Evolutionary conservation across 2,797 vertebrate species (phyloP).

Genomic region (Erethizon dorsatum): DNA sequence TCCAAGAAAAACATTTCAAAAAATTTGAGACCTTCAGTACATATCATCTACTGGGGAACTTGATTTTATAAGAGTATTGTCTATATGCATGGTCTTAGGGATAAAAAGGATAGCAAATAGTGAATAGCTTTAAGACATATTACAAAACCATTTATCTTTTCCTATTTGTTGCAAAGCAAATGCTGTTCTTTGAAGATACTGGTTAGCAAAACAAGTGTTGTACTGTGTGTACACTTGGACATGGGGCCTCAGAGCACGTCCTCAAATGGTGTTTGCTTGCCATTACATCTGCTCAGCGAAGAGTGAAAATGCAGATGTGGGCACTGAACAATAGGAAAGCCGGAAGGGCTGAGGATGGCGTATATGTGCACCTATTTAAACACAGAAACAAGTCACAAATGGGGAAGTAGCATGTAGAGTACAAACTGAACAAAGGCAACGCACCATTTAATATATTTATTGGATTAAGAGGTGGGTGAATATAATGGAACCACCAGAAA

Average conservation of each 20-base stretch:
- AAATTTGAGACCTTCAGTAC: not conserved
- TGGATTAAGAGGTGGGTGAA: not conserved
- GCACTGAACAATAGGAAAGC: not conserved
- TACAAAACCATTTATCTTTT: constrained; percentile 50
- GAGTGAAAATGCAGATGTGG: not conserved
- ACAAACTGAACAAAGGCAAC: not conserved
- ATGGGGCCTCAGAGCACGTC: not conserved
- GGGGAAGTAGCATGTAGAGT: not conserved
- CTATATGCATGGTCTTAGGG: not conserved
- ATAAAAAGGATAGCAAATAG: constrained; percentile 31
- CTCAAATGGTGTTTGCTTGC: not conserved
- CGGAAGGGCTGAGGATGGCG: not conserved
- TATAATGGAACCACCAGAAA: not conserved
- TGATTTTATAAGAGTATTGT: not conserved
- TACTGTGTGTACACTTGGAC: not conserved
- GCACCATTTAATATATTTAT: not conserved
- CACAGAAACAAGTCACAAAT: not conserved
- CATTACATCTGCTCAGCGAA: not conserved
- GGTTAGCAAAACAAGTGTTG: constrained; percentile 43
- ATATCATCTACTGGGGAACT: not conserved
- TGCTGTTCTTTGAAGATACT: constrained; percentile 40
- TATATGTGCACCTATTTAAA: not conserved
- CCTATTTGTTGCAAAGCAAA: constrained; percentile 40
- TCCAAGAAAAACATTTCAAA: not conserved
- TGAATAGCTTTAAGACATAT: not conserved